A percentile compares a stretch with the other conserved stretches of the same genome.
Evolutionary conservation across 2,888 invertebrate genomes (phyloP).

Genomic region (Prosopocoilus inquinatus): DNA sequence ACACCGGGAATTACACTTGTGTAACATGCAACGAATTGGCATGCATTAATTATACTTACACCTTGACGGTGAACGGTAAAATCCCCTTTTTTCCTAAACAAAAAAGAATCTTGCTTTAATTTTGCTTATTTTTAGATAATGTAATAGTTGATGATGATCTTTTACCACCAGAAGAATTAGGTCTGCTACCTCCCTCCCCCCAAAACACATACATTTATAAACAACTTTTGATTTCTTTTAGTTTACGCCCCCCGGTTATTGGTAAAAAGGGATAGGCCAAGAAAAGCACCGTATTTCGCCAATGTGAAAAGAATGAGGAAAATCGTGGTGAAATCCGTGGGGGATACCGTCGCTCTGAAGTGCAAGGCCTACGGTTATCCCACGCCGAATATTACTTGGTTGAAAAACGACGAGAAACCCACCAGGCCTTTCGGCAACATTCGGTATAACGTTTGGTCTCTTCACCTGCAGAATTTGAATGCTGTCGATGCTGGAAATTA

Average conservation of each 20-base stretch:
- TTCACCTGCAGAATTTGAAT: slow-evolving; percentile 77
- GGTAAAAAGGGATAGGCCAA: too few species aligned
- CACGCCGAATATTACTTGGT: slow-evolving; percentile 69
- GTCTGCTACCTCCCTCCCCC: too few species aligned
- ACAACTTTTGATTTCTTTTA: too few species aligned
- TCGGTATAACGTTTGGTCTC: slow-evolving; percentile 67
- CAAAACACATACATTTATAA: too few species aligned
- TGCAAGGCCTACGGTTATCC: slow-evolving; percentile 78
- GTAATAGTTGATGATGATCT: too few species aligned
- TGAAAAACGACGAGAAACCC: slow-evolving; percentile 65
- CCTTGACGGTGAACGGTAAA: slow-evolving; percentile 72
- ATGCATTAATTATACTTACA: slow-evolving; percentile 70
- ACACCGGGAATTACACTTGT: slow-evolving; percentile 88
- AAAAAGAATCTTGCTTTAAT: too few species aligned
- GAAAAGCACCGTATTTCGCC: slow-evolving; percentile 42
- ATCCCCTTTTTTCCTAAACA: too few species aligned
- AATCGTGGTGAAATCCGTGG: slow-evolving; percentile 70
- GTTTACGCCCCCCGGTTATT: too few species aligned
- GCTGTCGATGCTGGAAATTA: slow-evolving; percentile 83
- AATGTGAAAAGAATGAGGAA: slow-evolving; percentile 51
- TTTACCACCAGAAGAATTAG: too few species aligned
- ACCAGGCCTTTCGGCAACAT: slow-evolving; percentile 66
- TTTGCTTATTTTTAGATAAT: too few species aligned
- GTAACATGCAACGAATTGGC: slow-evolving; percentile 79
- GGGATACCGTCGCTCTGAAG: slow-evolving; percentile 68